Percentiles rank a stretch among this genome's conserved stretches.
Evolutionary conservation across 2,888 invertebrate genomes (phyloP).

Genomic region (Xanthorhoe designata): DNA sequence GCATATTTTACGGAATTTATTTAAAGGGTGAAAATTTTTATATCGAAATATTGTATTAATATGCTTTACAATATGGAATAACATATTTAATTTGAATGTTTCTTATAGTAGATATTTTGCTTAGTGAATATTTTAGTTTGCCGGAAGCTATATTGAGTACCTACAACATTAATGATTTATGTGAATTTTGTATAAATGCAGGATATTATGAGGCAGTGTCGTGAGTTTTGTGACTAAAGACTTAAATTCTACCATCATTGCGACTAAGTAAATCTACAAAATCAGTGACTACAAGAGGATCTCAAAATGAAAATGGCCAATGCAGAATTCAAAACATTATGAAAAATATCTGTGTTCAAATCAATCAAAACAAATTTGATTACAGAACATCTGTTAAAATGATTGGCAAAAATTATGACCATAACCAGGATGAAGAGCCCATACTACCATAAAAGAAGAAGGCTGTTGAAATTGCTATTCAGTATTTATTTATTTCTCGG

Average conservation of each 20-base stretch:
- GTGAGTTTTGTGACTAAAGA: slow-evolving; percentile 33
- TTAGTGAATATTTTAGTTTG: background rate
- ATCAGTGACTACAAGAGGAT: slow-evolving; percentile 6
- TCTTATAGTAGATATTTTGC: background rate
- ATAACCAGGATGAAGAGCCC: too few species aligned
- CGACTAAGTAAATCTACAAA: slow-evolving; percentile 3
- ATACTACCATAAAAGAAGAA: too few species aligned
- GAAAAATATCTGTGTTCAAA: background rate
- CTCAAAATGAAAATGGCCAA: background rate
- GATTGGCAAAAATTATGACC: too few species aligned
- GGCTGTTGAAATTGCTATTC: too few species aligned
- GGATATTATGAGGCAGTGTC: slow-evolving; percentile 25
- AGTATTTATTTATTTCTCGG: too few species aligned
- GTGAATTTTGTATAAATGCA: slow-evolving; percentile 28
- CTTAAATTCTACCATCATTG: background rate
- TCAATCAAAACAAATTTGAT: too few species aligned
- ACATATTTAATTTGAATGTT: too few species aligned
- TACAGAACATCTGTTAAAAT: too few species aligned
- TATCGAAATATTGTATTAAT: background rate
- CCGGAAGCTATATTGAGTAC: slow-evolving; percentile 3
- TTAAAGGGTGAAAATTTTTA: background rate
- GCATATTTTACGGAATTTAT: slow-evolving; percentile 2
- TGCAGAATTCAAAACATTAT: background rate
- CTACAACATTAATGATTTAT: background rate
- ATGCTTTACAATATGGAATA: too few species aligned